Conservation (phyloP, 2,113 vertebrate genomes). For the Spheniscus mendiculus region DNA sequence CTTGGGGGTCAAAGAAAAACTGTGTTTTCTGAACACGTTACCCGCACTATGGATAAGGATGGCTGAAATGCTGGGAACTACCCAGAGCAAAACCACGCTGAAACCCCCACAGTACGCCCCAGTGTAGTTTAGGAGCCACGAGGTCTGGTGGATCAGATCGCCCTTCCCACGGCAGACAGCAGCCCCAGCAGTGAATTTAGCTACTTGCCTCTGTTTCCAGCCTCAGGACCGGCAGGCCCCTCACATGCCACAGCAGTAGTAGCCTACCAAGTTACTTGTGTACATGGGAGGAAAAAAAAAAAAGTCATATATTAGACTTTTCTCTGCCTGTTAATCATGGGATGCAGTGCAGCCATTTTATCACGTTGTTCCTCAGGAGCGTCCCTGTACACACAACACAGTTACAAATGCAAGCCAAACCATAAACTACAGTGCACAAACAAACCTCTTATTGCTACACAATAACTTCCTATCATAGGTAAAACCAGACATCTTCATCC, state of each 20-base stretch:
- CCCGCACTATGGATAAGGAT: neutral
- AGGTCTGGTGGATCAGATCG: too few species aligned
- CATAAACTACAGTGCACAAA: neutral
- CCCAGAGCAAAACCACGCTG: neutral
- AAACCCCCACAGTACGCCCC: neutral
- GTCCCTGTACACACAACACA: neutral
- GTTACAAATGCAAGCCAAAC: neutral
- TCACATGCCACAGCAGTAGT: neutral
- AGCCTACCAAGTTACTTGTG: neutral
- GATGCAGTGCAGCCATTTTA: neutral
- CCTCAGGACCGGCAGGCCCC: neutral
- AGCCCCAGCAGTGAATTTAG: neutral
- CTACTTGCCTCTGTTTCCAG: neutral
- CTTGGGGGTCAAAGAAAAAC: neutral
- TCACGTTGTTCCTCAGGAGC: neutral
- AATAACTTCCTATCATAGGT: neutral
- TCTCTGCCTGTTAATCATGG: neutral
- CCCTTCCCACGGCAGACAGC: neutral
- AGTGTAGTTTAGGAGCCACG: rapidly evolving
- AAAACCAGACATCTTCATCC: neutral
- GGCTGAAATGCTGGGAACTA: neutral
- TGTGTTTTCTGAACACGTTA: neutral
- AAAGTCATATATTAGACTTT: neutral
- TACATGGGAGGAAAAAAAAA: neutral
- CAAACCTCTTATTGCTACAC: neutral